Percentiles rank a stretch among this genome's conserved stretches.
phyloP scores from a whole-genome alignment of 2,113 vertebrate genomes.

The Lanius collurio region DNA sequence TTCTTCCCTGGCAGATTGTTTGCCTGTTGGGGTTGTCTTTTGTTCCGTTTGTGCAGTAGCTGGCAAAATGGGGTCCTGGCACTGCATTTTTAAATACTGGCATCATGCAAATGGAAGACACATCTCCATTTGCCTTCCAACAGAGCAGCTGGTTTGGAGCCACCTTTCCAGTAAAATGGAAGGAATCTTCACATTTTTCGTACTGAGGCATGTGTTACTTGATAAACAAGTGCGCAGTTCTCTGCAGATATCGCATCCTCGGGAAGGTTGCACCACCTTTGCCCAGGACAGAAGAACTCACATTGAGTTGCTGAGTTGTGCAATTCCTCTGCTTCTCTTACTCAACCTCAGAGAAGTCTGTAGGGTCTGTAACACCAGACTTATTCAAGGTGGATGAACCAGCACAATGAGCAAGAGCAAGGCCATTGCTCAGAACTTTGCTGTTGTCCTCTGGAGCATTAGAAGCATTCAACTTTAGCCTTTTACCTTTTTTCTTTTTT shows the following conservation, averaged over 20 bases:
- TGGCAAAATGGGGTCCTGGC: background rate
- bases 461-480: background rate
- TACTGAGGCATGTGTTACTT: background rate
- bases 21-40: background rate
- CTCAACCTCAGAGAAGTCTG: background rate
- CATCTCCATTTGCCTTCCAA: background rate
- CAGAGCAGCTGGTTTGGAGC: background rate
- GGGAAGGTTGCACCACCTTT: background rate
- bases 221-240: background rate
- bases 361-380: background rate
- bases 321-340: background rate
- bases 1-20: background rate
- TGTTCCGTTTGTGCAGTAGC: background rate
- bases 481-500: background rate
- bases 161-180: background rate
- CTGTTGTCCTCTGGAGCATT: background rate
- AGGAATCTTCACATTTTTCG: background rate
- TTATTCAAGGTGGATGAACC: background rate
- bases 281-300: background rate
- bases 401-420: background rate
- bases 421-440: background rate
- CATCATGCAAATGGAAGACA: background rate
- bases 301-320: accelerated
- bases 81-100: background rate
- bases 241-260: background rate